A percentile compares a stretch with the other conserved stretches of the same genome.
phyloP scores from a whole-genome alignment of 2,888 invertebrate species.

The Crepidodera aurea region DNA sequence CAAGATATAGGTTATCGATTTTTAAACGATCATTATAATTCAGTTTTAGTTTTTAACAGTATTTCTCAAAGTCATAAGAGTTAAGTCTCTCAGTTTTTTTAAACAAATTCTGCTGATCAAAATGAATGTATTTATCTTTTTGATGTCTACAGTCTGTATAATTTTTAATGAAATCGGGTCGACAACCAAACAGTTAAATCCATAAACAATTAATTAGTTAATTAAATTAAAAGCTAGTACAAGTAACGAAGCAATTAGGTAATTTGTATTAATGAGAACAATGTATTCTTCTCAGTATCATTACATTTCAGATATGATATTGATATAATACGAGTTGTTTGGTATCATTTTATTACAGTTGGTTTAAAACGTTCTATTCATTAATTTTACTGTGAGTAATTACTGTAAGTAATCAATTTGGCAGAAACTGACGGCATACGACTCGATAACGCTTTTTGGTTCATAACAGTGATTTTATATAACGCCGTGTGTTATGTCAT shows the following conservation, averaged over 20 bases:
- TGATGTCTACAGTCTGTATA: too few species aligned
- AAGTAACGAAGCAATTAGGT: slow-evolving; percentile 32
- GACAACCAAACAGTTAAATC: slow-evolving; percentile 21
- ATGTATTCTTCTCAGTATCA: slow-evolving; percentile 35
- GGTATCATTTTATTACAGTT: slow-evolving; percentile 32
- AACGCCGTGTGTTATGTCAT: too few species aligned
- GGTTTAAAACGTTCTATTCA: slow-evolving; percentile 34
- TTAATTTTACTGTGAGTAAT: slow-evolving; percentile 28
- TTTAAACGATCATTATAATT: too few species aligned
- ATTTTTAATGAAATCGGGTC: too few species aligned
- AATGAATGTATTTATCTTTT: too few species aligned
- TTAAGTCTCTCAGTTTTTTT: too few species aligned
- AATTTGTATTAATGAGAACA: slow-evolving; percentile 37
- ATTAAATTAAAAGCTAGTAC: slow-evolving; percentile 24
- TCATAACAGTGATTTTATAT: background rate
- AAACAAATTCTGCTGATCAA: too few species aligned
- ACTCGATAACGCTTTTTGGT: slow-evolving; percentile 4
- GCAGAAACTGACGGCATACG: slow-evolving; percentile 23
- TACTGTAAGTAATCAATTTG: slow-evolving; percentile 25
- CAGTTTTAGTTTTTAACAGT: too few species aligned
- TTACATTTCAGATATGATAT: slow-evolving; percentile 34
- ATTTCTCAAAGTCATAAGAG: too few species aligned
- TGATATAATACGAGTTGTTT: slow-evolving; percentile 35
- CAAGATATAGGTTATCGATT: too few species aligned
- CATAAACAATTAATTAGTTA: slow-evolving; percentile 27